Conservation (phyloP, 2,113 vertebrate genomes). For the Heterocephalus glaber region DNA sequence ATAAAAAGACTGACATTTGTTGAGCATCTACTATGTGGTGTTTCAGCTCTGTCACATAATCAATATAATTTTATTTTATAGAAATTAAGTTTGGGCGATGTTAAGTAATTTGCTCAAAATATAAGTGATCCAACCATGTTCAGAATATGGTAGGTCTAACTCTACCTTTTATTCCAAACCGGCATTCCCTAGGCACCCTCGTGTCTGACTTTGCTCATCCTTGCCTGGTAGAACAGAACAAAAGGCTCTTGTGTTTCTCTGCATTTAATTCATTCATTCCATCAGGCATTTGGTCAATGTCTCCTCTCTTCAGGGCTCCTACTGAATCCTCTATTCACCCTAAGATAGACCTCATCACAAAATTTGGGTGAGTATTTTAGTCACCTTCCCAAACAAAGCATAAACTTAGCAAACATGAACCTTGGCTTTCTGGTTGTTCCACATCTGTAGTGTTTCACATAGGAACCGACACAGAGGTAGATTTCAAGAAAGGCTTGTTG, state of each 20-base stretch:
- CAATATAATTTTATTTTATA: neutral
- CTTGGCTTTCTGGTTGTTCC: neutral
- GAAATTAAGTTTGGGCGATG: neutral
- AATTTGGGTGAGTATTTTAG: neutral
- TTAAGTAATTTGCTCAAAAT: neutral
- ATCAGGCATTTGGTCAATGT: accelerated
- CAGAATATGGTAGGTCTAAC: neutral
- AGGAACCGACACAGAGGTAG: neutral
- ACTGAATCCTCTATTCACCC: neutral
- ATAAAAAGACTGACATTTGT: neutral
- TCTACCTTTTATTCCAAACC: neutral
- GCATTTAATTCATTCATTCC: neutral
- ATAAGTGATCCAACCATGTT: neutral
- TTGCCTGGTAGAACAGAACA: neutral
- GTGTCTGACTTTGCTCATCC: neutral
- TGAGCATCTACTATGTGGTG: neutral
- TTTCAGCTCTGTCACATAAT: neutral
- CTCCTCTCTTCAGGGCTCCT: neutral
- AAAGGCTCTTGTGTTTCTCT: neutral
- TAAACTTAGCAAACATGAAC: neutral
- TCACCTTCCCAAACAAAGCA: neutral
- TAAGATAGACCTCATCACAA: neutral
- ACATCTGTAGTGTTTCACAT: neutral
- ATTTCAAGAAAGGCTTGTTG: neutral
- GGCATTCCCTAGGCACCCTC: neutral